phyloP scores from a whole-genome alignment of 2,113 vertebrate genomes.

The Alexandromys fortis region DNA sequence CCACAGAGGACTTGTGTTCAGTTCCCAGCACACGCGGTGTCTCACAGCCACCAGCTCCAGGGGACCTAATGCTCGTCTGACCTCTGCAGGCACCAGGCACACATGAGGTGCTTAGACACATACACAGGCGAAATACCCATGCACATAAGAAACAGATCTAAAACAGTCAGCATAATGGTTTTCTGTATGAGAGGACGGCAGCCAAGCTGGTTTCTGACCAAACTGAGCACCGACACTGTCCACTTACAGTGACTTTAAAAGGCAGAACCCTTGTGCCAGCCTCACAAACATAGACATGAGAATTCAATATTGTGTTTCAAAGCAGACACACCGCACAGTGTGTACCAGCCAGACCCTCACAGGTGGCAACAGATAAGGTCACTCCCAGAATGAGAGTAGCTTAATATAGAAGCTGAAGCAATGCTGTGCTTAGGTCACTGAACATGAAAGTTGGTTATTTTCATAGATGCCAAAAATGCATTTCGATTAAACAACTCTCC shows the following conservation, averaged over 20 bases:
- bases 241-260: not conserved
- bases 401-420: not conserved
- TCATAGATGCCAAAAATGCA: not conserved
- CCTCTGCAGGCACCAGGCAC: not conserved
- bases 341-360: not conserved
- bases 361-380: not conserved
- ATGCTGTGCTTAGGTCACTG: not conserved
- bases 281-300: not conserved
- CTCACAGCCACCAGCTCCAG: not conserved
- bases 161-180: too few relatives aligned
- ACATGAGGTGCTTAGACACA: not conserved
- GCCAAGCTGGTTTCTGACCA: not conserved
- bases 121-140: too few relatives aligned
- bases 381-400: not conserved
- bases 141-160: not conserved
- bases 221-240: not conserved
- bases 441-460: not conserved
- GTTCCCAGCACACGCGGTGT: not conserved
- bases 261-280: not conserved
- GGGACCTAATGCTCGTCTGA: not conserved
- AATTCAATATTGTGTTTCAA: not conserved
- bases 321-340: not conserved
- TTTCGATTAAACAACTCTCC: conserved; percentile 24
- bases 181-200: too few relatives aligned
- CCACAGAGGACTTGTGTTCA: not conserved